Evolutionary conservation across 1,140 invertebrate genomes (phyloP), one percentile per base, ranked within the genome.

Genomic region (Mylabris phalerata): DNA sequence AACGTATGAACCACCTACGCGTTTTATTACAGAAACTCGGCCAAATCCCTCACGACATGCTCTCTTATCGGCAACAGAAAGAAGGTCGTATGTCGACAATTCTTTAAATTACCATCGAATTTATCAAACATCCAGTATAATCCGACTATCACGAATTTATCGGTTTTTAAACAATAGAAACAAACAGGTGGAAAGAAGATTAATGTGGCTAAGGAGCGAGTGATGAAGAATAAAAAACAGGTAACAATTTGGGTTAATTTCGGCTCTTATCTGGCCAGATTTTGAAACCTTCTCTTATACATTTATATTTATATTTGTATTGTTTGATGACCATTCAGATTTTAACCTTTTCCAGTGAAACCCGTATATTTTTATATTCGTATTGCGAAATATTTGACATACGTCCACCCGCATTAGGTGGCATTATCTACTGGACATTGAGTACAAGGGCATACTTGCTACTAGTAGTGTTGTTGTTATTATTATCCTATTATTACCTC

Each of bases 371-470:
- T 19, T 54, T 46, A 39, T 46, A 10, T 25, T 45, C 27, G 25
- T 27, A 54, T 11, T 13, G 32, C 27, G 25, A 43, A 24, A 43
- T 52, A 43, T 54, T 5, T 54, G 43, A 42, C 42, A 54, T 39
- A 54, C 43, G 42, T 54, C 51, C 51, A 54, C 51, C 51, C 51
- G 51, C 51, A 54, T 54, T 42, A 54, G 51, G 51, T 54, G 51
- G 51, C 45, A 44, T 54, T 52, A 52, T 52, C 50, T 43, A 43
- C 50, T 41, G 50, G 50, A 26, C 51, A 54, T 46, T 46, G 51
- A 32, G 51, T 32, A 54, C 51, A 54, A 54, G 51, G 51, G 51
- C 51, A 54, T 45, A 32, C 45, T 19, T 32, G 32, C 7, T 7
- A 32, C 32, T 32, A 7, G 2, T 32, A 19, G 19, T 32, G 32